Evolutionary conservation across 2,113 vertebrate species (phyloP), one percentile per base, ranked within the genome.

Genomic region (Neodon shergylaensis): DNA sequence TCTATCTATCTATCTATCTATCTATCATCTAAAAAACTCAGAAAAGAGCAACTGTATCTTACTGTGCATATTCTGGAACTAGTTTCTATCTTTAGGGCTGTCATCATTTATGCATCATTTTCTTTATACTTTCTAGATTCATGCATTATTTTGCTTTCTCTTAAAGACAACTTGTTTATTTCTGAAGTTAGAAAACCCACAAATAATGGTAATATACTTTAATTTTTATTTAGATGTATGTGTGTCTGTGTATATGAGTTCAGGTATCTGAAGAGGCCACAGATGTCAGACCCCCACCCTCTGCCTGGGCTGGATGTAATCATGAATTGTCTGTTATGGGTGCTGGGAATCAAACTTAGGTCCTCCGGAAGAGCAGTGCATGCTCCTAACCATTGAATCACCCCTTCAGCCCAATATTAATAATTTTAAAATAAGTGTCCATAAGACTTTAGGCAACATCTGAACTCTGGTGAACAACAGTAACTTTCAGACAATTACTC

Each of bases 161-260:
- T 49, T 33, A 58, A 76, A 83, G 31, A 26, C 61, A 61, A 61
- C n/a, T 91, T 21, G 17, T 82, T 93, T 63, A 73, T 77, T 91
- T 42, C 3, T 89, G 82, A 95, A 68, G 58, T 89, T 70, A 61
- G 63, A 92, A 96, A 95, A 61, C n/a, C 11, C 24, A 84, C 14
- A 78, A 49, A 39, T 88, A 86, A 54, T 70, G 16, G 93, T 58
- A 14, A 26, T 3, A 81, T 5, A 24, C 21, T n/a, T 81, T 24
- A 26, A 82, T n/a, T 54, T 36, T 54, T 54, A 54, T 81, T 39
- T 58, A 82, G 52, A 22, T 39, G 52, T 58, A n/a, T 58, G 21
- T 82, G 36, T 81, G 49, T 58, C 19, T 81, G 49, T 81, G 49
- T n/a, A 22, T 24, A 3, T 79, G 33, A 54, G 33, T n/a, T n/a